Base-by-base conservation (phyloP, 2,888 invertebrate genomes). In the Limnephilus rhombicus region DNA sequence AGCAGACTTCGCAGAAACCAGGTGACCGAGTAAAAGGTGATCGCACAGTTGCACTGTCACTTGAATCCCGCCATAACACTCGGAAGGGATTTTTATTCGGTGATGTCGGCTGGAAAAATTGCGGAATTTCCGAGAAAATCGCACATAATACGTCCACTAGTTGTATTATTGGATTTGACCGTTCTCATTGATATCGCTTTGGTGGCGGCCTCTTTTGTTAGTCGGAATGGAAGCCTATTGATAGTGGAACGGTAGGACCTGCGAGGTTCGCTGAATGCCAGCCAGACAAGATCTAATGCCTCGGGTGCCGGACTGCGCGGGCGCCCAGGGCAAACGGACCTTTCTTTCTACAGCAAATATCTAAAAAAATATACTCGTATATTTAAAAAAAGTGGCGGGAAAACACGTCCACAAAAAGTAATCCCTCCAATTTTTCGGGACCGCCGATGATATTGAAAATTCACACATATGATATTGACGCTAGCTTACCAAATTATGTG, bases 111-210 rank as follows among this genome's bases (percentile, higher is more conserved):
- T 80, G 80, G 45, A 45, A 13, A 12, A 24, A n/a, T 41, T 7
- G 88, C 18, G 41, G 37, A 80, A 80, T 80, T 80, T 29, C 86
- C 34, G 88, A 34, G 88, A 12, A 68, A 68, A 37, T 89, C 88
- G 88, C 80, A 37, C 37, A 89, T 89, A 89, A 89, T 80, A 89
- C 80, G 88, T 89, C 88, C 80, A 80, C 87, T 86, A 88, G 82
- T 91, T n/a, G 87, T 91, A 53, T 91, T 91, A 91, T 91, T 88
- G 91, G 91, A 91, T 91, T 91, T 91, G 91, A 87, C 87, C 87
- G 82, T 85, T 87, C 91, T 53, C 49, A 87, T 91, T 89, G 88
- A 89, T 89, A 89, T 37, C 88, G 88, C 80, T 37, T 37, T 80
- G 88, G 88, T 80, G 88, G 88, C 87, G 88, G 80, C 80, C 88